phyloP scores from a whole-genome alignment of 1,140 invertebrate species.

The Drosophila elegans region DNA sequence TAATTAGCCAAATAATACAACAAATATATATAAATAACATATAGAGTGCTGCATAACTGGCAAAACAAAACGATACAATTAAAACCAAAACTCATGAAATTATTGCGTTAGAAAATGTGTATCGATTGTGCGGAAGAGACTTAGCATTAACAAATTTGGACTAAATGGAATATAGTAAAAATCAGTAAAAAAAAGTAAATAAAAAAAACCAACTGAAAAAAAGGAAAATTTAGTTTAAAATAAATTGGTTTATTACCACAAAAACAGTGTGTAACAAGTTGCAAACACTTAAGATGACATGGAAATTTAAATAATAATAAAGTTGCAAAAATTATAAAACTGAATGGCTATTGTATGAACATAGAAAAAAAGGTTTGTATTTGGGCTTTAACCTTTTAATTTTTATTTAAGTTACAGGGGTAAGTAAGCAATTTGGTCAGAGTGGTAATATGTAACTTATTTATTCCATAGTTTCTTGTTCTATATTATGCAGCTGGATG shows the following conservation, averaged over 20 bases:
- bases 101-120: constrained; percentile 64
- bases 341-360: background rate
- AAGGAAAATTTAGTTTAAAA: constrained; percentile 20
- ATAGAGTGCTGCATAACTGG: constrained; percentile 69
- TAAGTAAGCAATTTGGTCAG: too few relatives aligned
- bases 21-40: constrained; percentile 59
- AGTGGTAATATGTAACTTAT: too few relatives aligned
- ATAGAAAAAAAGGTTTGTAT: too few relatives aligned
- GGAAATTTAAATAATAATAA: constrained; percentile 76
- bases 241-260: constrained; percentile 22
- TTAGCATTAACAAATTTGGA: constrained; percentile 49
- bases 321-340: constrained; percentile 73
- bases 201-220: constrained; percentile 44
- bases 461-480: too few relatives aligned
- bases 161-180: constrained; percentile 45
- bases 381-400: too few relatives aligned
- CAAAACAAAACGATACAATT: constrained; percentile 44
- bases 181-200: constrained; percentile 42
- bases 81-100: constrained; percentile 58
- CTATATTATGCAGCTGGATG: background rate
- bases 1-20: constrained; percentile 60
- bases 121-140: constrained; percentile 30
- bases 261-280: constrained; percentile 9
- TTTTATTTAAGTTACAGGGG: too few relatives aligned
- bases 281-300: constrained; percentile 46